Evolutionary conservation across 2,888 invertebrate species (phyloP).

Genomic region (Morpho helenor): DNA sequence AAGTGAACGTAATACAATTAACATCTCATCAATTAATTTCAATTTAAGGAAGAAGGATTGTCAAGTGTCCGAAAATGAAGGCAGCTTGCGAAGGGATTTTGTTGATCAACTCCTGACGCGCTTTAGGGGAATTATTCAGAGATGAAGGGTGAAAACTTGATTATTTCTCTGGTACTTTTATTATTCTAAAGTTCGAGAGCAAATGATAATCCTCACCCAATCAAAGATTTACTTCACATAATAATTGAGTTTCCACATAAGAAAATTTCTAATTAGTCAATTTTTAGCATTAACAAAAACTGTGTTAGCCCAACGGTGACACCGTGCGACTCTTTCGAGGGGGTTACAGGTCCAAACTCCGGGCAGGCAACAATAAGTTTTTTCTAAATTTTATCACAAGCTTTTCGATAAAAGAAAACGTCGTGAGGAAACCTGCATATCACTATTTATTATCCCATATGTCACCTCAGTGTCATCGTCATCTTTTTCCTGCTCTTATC

Average conservation of each 20-base stretch:
- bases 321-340: too few species aligned
- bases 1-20: too few species aligned
- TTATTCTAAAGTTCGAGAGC: constrained; percentile 17
- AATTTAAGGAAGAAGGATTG: background rate
- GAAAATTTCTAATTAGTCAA: too few species aligned
- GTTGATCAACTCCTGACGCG: constrained; percentile 18
- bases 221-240: constrained; percentile 6
- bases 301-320: too few species aligned
- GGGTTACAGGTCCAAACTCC: too few species aligned
- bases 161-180: constrained; percentile 18
- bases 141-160: constrained; percentile 13
- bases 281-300: background rate
- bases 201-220: constrained; percentile 10
- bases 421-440: too few species aligned
- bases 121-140: constrained; percentile 13
- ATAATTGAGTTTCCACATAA: too few species aligned
- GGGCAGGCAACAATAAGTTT: too few species aligned
- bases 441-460: too few species aligned
- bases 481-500: too few species aligned
- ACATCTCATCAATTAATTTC: constrained; percentile 5
- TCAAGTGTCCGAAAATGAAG: constrained; percentile 4
- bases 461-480: too few species aligned
- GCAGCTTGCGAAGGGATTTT: constrained; percentile 12
- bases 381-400: too few species aligned
- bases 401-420: background rate